Evolutionary conservation across 92 coral and sea anemone species (phyloP), one percentile per base, ranked within the genome.

Genomic region (Paramuricea clavata): DNA sequence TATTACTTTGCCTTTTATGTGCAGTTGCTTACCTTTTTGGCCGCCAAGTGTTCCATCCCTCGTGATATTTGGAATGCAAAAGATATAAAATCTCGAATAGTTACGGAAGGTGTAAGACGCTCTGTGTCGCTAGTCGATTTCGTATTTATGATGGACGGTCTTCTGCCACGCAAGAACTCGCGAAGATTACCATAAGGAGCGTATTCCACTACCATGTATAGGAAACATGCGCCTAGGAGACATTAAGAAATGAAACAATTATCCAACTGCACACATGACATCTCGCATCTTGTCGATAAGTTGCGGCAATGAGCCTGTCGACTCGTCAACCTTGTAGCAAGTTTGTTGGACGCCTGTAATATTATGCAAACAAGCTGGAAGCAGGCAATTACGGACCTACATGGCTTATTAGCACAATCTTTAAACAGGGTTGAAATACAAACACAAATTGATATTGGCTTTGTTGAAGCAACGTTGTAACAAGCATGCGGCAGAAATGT

Each of bases 121-220:
- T 80, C 69, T 22, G 69, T 75, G 32, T 82, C 57, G 49, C 77
- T 83, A 5, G 54, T 12, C 12, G 84, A 22, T 35, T 86, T 89
- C 42, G 85, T 87, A 27, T 87, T 87, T 73, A 93, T 97, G 11
- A 89, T 89, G 8, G 98, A 92, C 2, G 99, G 99, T 76, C 99
- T 87, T 86, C 99, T 90, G 30, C 91, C 95, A 26, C 99, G 85
- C 59, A 97, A 81, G 74, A 97, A 97, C 92, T 94, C 98, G 12
- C 99, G 91, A 26, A 97, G 93, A 74, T 97, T 97, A 5, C 99
- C 99, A 54, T 93, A 85, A 33, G 99, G 98, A 22, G 99, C 99
- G 76, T 76, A 97, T 87, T 97, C 99, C 26, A 97, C 99, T 35
- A 97, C 89, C 69, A 97, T 97, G 69, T 79, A 97, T 83, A 93